Evolutionary conservation across 2,113 vertebrate genomes (phyloP), one percentile per base, ranked within the genome.

Genomic region (Mobula birostris): DNA sequence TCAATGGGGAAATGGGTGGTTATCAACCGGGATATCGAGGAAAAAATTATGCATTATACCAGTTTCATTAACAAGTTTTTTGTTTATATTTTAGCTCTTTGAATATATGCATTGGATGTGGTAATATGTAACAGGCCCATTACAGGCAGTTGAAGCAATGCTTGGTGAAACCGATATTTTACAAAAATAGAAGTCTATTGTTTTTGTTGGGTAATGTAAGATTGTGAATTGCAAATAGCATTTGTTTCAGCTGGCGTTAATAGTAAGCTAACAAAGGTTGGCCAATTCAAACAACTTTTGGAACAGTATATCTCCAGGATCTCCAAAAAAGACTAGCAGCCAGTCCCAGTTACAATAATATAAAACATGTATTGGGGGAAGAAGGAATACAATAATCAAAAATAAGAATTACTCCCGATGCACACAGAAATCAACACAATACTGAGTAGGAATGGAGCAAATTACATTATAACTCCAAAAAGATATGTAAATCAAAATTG

Each of bases 221-320:
- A 90, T 66, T 17, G 85, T 90, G 63, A 66, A 90, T 32, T 90
- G 85, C 29, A 17, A 5, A 29, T 19, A 15, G 85, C 1, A n/a
- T 87, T 63, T 63, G 24, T n/a, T n/a, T n/a, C 76, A 79, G 32
- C 77, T n/a, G n/a, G 77, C 32, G 36, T 79, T 79, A 79, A 79
- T 9, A 79, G 36, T 36, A 90, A 66, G 63, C 61, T 32, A 90
- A 6, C 14, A 68, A 19, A 66, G 0, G n/a, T 19, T 32, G 61
- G 58, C 85, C 61, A 90, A 90, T 90, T 90, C 85, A 90, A 90
- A 90, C 61, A 90, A 90, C 17, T 90, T 66, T 85, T 21, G 48
- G 7, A 85, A 61, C 82, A 58, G 56, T 15, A 90, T 19, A 19
- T 90, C 29, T 68, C 85, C 12, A 32, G 61, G n/a, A 90, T n/a